Evolutionary conservation across 1,140 invertebrate species (phyloP).

Genomic region (Anastatus disparis): DNA sequence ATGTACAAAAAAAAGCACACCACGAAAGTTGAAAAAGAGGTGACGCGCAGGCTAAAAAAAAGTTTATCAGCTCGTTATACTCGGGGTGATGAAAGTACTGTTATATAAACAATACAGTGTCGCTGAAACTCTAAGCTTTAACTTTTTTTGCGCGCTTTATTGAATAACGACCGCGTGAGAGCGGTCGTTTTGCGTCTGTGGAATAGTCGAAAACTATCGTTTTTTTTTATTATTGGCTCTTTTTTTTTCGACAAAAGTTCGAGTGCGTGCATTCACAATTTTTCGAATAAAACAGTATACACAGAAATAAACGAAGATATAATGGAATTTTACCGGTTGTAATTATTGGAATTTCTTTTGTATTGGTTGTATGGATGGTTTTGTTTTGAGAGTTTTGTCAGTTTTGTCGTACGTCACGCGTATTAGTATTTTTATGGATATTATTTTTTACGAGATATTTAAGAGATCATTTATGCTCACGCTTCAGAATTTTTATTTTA

Average conservation of each 20-base stretch:
- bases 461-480: too few relatives aligned
- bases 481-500: too few relatives aligned
- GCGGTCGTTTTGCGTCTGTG: background rate
- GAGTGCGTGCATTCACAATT: background rate
- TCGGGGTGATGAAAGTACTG: background rate
- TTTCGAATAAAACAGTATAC: background rate
- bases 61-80: conserved; percentile 33
- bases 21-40: conserved; percentile 13
- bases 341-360: background rate
- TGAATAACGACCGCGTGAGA: conserved; percentile 8
- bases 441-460: too few relatives aligned
- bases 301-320: background rate
- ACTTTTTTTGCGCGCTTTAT: conserved; percentile 20
- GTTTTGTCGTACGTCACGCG: background rate
- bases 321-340: background rate
- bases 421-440: too few relatives aligned
- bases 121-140: background rate
- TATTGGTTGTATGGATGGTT: background rate
- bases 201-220: background rate
- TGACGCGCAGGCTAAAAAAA: background rate
- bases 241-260: background rate
- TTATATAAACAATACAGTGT: conserved; percentile 20
- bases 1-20: background rate
- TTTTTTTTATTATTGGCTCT: background rate
- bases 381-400: background rate